Evolutionary conservation across 2,797 vertebrate genomes (phyloP).

Genomic region (Myotis planiceps): DNA sequence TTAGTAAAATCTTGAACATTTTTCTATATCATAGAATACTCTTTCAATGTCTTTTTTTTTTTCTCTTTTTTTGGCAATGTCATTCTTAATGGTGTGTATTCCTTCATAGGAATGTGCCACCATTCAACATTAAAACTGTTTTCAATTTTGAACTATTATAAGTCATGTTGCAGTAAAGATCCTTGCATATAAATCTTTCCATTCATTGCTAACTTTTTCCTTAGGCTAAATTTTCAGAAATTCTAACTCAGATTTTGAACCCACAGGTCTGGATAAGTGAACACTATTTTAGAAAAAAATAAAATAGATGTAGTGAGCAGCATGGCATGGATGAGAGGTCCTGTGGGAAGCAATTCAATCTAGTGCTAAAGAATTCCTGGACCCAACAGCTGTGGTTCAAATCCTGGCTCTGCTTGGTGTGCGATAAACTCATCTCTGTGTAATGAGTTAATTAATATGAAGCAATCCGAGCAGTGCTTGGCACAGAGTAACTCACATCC

Average conservation of each 20-base stretch:
- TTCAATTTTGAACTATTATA: neutral
- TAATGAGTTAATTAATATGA: neutral
- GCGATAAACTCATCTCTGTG: neutral
- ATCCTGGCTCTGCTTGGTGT: neutral
- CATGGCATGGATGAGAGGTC: neutral
- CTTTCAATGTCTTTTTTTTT: neutral
- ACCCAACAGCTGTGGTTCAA: neutral
- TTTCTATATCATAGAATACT: neutral
- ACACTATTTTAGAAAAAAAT: conserved; percentile 1
- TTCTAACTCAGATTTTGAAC: neutral
- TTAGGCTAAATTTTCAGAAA: conserved; percentile 35
- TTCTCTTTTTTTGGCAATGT: neutral
- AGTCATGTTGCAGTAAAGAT: neutral
- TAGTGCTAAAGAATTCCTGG: neutral
- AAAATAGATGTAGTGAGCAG: neutral
- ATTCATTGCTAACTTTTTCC: neutral
- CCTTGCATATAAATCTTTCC: neutral
- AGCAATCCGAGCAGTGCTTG: neutral
- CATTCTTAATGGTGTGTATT: neutral
- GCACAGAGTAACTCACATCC: neutral
- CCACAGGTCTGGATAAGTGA: neutral
- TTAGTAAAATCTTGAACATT: conserved; percentile 4
- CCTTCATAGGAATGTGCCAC: neutral
- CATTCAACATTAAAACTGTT: conserved; percentile 8
- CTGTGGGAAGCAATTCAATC: neutral